A percentile compares a stretch with the other conserved stretches of the same genome.
Conservation (phyloP, 2,888 invertebrate species). For the Blera fallax region DNA sequence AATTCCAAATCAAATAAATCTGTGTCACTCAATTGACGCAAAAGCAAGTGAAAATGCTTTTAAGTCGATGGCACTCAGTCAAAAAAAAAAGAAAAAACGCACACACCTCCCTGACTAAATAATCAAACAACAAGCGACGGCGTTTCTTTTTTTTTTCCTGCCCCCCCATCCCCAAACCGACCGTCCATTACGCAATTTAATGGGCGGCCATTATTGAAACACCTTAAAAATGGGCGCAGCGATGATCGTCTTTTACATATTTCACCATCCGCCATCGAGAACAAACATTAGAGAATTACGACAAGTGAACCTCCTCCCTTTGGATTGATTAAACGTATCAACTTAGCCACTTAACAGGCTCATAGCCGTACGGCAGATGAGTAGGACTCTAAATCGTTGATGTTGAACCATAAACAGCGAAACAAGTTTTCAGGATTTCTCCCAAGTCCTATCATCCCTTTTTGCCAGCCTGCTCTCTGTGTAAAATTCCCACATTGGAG, state of each 20-base stretch:
- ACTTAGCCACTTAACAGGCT: background rate
- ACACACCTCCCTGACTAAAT: background rate
- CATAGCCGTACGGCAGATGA: background rate
- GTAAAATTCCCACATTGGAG: background rate
- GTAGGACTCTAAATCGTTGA: background rate
- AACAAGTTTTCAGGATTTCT: background rate
- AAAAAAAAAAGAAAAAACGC: background rate
- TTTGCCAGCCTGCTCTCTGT: background rate
- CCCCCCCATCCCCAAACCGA: background rate
- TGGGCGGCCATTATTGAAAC: background rate
- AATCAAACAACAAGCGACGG: background rate
- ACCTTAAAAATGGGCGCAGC: background rate
- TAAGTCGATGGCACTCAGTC: slow-evolving; percentile 23
- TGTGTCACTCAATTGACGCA: background rate
- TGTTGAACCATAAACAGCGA: slow-evolving; percentile 4
- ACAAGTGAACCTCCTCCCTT: background rate
- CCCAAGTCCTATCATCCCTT: background rate
- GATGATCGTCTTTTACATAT: background rate
- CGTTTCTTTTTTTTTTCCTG: background rate
- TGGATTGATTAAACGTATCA: slow-evolving; percentile 28
- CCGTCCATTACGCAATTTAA: background rate
- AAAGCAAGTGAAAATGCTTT: background rate
- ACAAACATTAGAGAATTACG: background rate
- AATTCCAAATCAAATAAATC: slow-evolving; percentile 17
- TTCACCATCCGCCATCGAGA: background rate